Evolutionary conservation across 2,113 vertebrate species (phyloP).

Genomic region (Odontophorus gujanensis): DNA sequence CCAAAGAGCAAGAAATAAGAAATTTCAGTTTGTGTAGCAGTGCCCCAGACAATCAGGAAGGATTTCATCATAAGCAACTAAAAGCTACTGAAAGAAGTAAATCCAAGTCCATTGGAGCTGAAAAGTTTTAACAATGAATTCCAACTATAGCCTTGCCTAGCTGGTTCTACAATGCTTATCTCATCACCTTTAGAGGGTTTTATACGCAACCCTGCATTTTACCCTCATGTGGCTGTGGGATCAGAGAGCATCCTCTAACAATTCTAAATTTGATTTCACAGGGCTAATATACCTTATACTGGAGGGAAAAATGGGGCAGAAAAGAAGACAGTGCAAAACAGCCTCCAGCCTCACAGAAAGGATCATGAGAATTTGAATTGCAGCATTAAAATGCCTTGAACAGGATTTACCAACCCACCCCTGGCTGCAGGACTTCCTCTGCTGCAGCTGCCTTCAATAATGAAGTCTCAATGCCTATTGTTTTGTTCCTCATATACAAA

Average conservation of each 20-base stretch:
- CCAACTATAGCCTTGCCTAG: neutral
- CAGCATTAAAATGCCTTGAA: neutral
- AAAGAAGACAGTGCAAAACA: constrained; percentile 6
- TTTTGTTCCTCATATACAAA: constrained; percentile 30
- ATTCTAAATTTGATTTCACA: neutral
- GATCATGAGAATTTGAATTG: neutral
- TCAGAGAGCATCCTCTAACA: neutral
- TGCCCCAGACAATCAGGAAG: neutral
- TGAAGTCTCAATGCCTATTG: constrained; percentile 53
- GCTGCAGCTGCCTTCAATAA: constrained; percentile 60
- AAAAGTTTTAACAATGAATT: neutral
- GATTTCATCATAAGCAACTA: neutral
- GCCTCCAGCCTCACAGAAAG: neutral
- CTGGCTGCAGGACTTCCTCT: constrained; percentile 19
- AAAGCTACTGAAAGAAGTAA: neutral
- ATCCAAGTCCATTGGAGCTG: neutral
- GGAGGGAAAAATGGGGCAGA: neutral
- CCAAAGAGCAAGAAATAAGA: neutral
- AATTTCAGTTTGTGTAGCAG: neutral
- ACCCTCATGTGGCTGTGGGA: neutral
- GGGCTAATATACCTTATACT: neutral
- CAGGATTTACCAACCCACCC: constrained; percentile 1
- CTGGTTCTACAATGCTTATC: neutral
- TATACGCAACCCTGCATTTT: neutral
- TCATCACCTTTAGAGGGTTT: neutral